phyloP scores from a whole-genome alignment of 2,113 vertebrate species.

The Eupsittula cactorum region DNA sequence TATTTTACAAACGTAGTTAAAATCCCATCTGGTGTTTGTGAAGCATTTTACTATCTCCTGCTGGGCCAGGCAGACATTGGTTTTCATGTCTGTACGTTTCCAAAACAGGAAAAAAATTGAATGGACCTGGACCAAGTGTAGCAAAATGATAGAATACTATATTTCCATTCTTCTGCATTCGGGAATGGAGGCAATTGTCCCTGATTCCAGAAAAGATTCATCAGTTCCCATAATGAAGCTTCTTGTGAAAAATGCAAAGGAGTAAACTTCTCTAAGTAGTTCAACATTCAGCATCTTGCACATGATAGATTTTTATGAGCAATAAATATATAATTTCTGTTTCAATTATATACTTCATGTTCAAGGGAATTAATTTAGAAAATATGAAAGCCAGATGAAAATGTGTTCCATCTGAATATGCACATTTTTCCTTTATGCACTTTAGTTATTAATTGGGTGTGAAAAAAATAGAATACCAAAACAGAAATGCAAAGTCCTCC shows the following conservation, averaged over 20 bases:
- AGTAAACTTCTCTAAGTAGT: slow-evolving; percentile 65
- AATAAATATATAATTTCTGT: slow-evolving; percentile 63
- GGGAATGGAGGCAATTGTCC: slow-evolving; percentile 66
- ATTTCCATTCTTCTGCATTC: slow-evolving; percentile 65
- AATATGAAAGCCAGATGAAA: slow-evolving; percentile 39
- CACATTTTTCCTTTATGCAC: background rate
- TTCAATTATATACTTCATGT: slow-evolving; percentile 61
- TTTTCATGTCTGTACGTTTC: slow-evolving; percentile 73
- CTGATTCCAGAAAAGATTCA: slow-evolving; percentile 56
- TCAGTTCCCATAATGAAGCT: slow-evolving; percentile 62
- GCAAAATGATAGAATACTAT: slow-evolving; percentile 59
- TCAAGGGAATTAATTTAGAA: slow-evolving; percentile 47
- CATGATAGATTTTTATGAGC: slow-evolving; percentile 48
- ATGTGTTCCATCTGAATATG: background rate
- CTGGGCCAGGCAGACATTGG: slow-evolving; percentile 74
- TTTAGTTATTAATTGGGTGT: background rate
- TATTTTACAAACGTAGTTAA: slow-evolving; percentile 73
- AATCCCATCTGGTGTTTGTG: slow-evolving; percentile 78
- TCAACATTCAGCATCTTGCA: slow-evolving; percentile 56
- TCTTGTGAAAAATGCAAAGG: slow-evolving; percentile 60
- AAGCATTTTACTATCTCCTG: slow-evolving; percentile 78
- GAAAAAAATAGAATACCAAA: background rate
- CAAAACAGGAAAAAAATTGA: slow-evolving; percentile 72
- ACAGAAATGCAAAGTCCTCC: background rate
- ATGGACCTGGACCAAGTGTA: slow-evolving; percentile 64